phyloP scores from a whole-genome alignment of 2,888 invertebrate species.

The Panzeria rudis region DNA sequence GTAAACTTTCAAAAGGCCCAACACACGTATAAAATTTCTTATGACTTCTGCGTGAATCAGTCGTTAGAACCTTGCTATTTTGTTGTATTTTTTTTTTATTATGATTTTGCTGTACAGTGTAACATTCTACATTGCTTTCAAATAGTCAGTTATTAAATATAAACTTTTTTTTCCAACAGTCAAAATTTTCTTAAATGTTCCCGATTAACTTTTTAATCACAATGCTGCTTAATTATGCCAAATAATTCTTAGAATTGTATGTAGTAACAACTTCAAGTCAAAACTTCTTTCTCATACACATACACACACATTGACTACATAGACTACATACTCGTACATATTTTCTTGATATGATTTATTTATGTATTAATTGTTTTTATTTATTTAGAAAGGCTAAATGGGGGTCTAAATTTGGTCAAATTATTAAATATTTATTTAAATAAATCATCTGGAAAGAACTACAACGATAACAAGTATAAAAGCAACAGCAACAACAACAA shows the following conservation, averaged over 20 bases:
- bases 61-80: too few relatives aligned
- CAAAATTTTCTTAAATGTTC: background rate
- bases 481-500: background rate
- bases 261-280: background rate
- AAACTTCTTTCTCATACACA: background rate
- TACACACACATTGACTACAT: background rate
- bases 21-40: too few relatives aligned
- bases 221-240: background rate
- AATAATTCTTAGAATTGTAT: background rate
- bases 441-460: constrained; percentile 40
- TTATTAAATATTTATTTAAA: constrained; percentile 35
- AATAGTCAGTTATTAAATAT: too few relatives aligned
- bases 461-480: constrained; percentile 9
- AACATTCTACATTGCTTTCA: too few relatives aligned
- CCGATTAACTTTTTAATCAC: background rate
- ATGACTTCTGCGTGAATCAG: too few relatives aligned
- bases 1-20: too few relatives aligned
- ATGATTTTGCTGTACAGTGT: too few relatives aligned
- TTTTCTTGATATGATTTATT: constrained; percentile 15
- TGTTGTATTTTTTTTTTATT: too few relatives aligned
- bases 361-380: background rate
- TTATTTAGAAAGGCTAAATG: constrained; percentile 50
- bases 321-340: too few relatives aligned
- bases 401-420: constrained; percentile 44
- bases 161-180: too few relatives aligned